Evolutionary conservation across 2,888 invertebrate genomes (phyloP).

Genomic region (Drosophila pseudotakahashii): DNA sequence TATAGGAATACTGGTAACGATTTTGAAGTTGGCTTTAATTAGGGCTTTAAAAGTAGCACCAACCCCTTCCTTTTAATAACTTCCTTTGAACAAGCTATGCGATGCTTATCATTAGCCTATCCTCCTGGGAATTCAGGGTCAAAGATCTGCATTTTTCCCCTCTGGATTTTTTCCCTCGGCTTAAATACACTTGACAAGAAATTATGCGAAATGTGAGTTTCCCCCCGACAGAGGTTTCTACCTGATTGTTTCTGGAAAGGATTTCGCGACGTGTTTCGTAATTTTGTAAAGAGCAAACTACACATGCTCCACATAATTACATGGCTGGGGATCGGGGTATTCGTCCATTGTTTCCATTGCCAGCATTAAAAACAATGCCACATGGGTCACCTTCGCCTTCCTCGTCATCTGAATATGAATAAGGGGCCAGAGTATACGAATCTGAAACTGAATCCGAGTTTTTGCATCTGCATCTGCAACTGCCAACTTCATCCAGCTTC

Average conservation of each 20-base stretch:
- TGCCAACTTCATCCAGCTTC: slow-evolving; percentile 27
- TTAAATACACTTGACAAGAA: slow-evolving; percentile 18
- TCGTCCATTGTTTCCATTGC: slow-evolving; percentile 49
- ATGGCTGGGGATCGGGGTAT: slow-evolving; percentile 23
- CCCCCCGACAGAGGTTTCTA: not conserved
- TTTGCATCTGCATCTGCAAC: slow-evolving; percentile 5
- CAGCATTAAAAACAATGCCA: slow-evolving; percentile 34
- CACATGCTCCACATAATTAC: slow-evolving; percentile 48
- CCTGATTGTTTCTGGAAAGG: slow-evolving; percentile 3
- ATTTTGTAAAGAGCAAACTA: slow-evolving; percentile 68
- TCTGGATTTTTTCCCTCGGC: not conserved
- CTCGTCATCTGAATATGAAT: slow-evolving; percentile 22
- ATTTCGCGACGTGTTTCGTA: slow-evolving; percentile 14
- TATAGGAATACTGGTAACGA: no score
- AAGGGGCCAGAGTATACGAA: slow-evolving; percentile 14
- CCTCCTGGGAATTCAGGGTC: slow-evolving; percentile 3
- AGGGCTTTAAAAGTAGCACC: not conserved
- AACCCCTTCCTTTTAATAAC: not conserved
- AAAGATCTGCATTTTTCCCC: slow-evolving; percentile 4
- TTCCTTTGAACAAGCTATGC: not conserved
- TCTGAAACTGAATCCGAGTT: slow-evolving; percentile 32
- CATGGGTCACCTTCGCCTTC: slow-evolving; percentile 65
- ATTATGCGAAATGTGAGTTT: slow-evolving; percentile 28
- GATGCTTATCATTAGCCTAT: not conserved
- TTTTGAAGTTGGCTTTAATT: not conserved